Conservation (phyloP, 2,113 vertebrate genomes). For the Halichoerus grypus region DNA sequence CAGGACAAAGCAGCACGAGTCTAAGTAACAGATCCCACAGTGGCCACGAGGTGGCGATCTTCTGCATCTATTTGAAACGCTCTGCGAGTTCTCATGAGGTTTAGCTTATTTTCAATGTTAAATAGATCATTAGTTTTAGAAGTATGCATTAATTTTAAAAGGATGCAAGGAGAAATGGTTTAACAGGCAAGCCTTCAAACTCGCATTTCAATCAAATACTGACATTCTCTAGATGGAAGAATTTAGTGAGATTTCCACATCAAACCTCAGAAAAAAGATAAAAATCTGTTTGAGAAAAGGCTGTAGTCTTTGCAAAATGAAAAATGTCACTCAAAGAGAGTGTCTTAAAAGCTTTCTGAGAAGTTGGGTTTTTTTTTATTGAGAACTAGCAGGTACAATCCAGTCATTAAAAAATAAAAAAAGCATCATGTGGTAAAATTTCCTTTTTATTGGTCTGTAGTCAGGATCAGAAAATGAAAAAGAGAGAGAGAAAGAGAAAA, state of each 20-base stretch:
- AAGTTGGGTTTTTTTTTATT: background rate
- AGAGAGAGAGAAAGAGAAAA: background rate
- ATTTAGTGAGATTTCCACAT: slow-evolving; percentile 42
- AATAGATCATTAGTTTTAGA: slow-evolving; percentile 67
- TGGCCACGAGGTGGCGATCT: slow-evolving; percentile 80
- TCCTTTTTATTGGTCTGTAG: slow-evolving; percentile 12
- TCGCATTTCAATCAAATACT: slow-evolving; percentile 56
- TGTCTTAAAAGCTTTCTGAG: slow-evolving; percentile 46
- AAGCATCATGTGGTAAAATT: slow-evolving; percentile 14
- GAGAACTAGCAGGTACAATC: slow-evolving; percentile 39
- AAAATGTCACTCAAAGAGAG: slow-evolving; percentile 67
- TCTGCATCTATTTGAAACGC: slow-evolving; percentile 71
- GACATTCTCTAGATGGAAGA: background rate
- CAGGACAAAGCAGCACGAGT: background rate
- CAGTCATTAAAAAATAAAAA: slow-evolving; percentile 36
- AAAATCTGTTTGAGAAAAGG: slow-evolving; percentile 66
- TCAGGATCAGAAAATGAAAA: slow-evolving; percentile 28
- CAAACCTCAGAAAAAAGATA: slow-evolving; percentile 59
- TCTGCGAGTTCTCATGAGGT: accelerated
- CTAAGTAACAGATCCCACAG: slow-evolving; percentile 22
- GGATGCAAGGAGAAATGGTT: slow-evolving; percentile 33
- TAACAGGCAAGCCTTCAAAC: background rate
- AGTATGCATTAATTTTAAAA: slow-evolving; percentile 66
- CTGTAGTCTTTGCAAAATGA: slow-evolving; percentile 55
- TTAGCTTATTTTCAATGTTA: slow-evolving; percentile 47